phyloP scores from a whole-genome alignment of 2,797 vertebrate species.

The Saxicola maurus region DNA sequence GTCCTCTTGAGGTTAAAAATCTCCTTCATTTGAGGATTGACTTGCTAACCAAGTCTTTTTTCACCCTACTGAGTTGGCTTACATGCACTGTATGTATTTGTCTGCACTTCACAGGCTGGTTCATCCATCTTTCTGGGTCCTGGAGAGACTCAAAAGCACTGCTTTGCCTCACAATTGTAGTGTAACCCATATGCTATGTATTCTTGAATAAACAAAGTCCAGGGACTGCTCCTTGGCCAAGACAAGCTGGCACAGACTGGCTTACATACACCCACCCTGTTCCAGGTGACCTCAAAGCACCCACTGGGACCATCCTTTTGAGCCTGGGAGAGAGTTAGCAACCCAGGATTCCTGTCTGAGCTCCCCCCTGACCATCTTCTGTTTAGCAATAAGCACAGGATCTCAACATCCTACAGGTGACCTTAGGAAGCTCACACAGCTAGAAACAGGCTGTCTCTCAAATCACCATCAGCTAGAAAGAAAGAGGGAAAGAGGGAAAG shows the following conservation, averaged over 20 bases:
- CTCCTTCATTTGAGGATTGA: background rate
- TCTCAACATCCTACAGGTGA: background rate
- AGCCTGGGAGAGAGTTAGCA: fast-evolving
- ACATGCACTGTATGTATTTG: background rate
- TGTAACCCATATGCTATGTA: background rate
- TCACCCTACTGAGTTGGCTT: background rate
- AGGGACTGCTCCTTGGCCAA: background rate
- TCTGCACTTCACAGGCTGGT: background rate
- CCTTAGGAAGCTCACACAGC: background rate
- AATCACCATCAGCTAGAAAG: background rate
- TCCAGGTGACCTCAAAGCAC: background rate
- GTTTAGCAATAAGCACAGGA: background rate
- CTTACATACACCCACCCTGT: background rate
- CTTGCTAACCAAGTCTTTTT: background rate
- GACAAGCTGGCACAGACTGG: background rate
- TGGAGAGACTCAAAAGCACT: background rate
- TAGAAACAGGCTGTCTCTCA: background rate
- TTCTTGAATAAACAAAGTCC: background rate
- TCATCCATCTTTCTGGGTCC: background rate
- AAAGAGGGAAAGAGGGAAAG: background rate
- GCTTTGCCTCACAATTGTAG: background rate
- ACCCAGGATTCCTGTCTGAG: background rate
- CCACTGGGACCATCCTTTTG: background rate
- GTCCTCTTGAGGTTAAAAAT: background rate
- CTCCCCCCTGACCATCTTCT: background rate